Evolutionary conservation across 2,888 invertebrate species (phyloP).

Genomic region (Megalurothrips usitatus): DNA sequence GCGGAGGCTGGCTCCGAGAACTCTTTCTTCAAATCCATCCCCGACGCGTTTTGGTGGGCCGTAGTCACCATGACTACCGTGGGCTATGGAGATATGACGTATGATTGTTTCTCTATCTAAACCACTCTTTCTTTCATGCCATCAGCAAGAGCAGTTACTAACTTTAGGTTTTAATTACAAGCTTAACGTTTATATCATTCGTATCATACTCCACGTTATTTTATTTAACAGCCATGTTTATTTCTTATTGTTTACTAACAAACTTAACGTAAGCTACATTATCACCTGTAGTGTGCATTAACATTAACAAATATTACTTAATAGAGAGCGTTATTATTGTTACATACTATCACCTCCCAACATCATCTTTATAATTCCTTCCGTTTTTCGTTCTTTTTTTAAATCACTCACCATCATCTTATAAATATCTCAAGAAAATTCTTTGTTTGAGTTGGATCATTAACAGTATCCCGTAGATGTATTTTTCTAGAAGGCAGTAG

Average conservation of each 20-base stretch:
- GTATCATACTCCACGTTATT: constrained; percentile 27
- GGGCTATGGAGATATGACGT: constrained; percentile 99
- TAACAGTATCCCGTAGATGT: constrained; percentile 12
- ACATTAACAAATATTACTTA: background rate
- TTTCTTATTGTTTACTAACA: constrained; percentile 33
- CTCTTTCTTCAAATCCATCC: constrained; percentile 99
- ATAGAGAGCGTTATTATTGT: constrained; percentile 11
- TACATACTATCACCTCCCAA: background rate
- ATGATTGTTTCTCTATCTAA: constrained; percentile 57
- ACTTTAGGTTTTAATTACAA: constrained; percentile 32
- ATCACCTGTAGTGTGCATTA: constrained; percentile 24
- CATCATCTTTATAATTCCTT: background rate
- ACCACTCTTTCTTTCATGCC: constrained; percentile 30
- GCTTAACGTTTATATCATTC: constrained; percentile 30
- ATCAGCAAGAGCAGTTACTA: constrained; percentile 27
- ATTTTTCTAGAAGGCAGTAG: constrained; percentile 18
- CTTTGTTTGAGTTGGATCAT: constrained; percentile 22
- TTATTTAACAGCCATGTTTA: constrained; percentile 30
- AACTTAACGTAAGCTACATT: background rate
- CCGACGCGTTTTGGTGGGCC: constrained; percentile 99
- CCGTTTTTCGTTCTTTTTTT: constrained; percentile 4
- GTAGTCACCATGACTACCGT: constrained; percentile 99
- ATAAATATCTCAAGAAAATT: constrained; percentile 26
- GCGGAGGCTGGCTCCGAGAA: constrained; percentile 99
- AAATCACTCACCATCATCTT: background rate